Conservation (phyloP, 2,888 invertebrate species). For the Antitype chi region DNA sequence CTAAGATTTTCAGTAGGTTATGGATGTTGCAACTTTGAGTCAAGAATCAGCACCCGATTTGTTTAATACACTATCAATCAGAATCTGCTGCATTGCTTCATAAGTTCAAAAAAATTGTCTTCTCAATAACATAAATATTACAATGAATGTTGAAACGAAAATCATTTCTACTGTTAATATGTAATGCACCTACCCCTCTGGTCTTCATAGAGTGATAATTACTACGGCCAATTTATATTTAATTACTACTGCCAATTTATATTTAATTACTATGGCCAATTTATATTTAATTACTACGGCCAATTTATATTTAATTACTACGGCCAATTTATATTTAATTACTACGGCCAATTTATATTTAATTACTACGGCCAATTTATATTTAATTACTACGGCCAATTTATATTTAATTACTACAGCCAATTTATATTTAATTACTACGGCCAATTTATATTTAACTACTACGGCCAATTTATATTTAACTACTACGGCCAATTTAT, state of each 20-base stretch:
- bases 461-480: background rate
- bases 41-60: background rate
- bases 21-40: background rate
- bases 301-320: background rate
- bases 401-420: too few species aligned
- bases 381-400: background rate
- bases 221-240: background rate
- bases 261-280: background rate
- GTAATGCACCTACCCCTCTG: background rate
- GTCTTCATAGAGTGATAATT: background rate
- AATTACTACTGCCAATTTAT: background rate
- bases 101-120: too few species aligned
- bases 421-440: too few species aligned
- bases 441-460: background rate
- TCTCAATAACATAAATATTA: too few species aligned
- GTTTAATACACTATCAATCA: too few species aligned
- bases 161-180: too few species aligned
- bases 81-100: too few species aligned
- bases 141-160: too few species aligned
- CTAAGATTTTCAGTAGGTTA: conserved; percentile 14
- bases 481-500: too few species aligned
- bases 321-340: too few species aligned
- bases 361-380: too few species aligned
- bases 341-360: background rate
- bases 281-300: background rate